Evolutionary conservation across 1,140 invertebrate species (phyloP).

Genomic region (Dendrolimus punctatus): DNA sequence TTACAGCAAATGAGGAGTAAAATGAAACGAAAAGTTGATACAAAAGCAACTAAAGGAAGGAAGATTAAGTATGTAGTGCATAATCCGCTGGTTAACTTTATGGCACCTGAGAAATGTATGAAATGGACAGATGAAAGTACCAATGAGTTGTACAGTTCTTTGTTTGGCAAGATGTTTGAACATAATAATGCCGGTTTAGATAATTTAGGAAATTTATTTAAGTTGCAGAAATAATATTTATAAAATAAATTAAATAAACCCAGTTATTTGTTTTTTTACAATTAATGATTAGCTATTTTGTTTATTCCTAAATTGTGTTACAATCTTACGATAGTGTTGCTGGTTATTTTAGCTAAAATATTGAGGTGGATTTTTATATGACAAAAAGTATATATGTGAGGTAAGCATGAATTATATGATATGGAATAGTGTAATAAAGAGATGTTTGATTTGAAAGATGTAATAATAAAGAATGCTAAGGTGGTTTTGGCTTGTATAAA

Average conservation of each 20-base stretch:
- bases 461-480: too few relatives aligned
- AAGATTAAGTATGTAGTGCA: slow-evolving; percentile 93
- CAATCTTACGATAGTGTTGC: too few relatives aligned
- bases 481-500: too few relatives aligned
- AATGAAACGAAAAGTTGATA: slow-evolving; percentile 93
- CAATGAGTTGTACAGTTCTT: slow-evolving; percentile 85
- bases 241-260: slow-evolving; percentile 1
- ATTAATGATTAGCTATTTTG: too few relatives aligned
- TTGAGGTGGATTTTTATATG: too few relatives aligned
- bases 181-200: slow-evolving; percentile 52
- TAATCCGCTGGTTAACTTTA: slow-evolving; percentile 93
- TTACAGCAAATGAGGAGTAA: slow-evolving; percentile 92
- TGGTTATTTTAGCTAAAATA: too few relatives aligned
- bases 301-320: too few relatives aligned
- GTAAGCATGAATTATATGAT: too few relatives aligned
- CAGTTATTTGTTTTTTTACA: slow-evolving; percentile 1
- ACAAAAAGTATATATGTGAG: too few relatives aligned
- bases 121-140: slow-evolving; percentile 86
- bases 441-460: too few relatives aligned
- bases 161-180: slow-evolving; percentile 83
- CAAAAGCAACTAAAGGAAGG: slow-evolving; percentile 92
- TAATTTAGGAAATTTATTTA: slow-evolving; percentile 38
- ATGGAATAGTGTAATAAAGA: too few relatives aligned
- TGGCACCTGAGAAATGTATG: slow-evolving; percentile 84
- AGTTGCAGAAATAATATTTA: slow-evolving; percentile 34